Evolutionary conservation across 2,113 vertebrate genomes (phyloP).

Genomic region (Falcunculus frontatus): DNA sequence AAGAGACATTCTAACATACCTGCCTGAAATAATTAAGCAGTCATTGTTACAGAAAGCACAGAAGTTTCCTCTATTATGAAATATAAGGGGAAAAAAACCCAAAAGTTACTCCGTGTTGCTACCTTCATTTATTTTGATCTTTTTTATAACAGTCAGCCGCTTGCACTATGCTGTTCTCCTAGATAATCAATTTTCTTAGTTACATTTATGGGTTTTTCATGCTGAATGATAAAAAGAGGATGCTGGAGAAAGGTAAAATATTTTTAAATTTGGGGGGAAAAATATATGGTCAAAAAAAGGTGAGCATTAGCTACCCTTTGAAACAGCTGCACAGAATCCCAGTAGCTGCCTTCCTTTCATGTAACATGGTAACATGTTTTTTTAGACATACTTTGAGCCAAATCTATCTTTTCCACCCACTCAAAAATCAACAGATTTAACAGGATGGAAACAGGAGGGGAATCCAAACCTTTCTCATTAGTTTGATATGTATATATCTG

Average conservation of each 20-base stretch:
- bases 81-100: rapidly evolving
- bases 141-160: not conserved
- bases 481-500: not conserved
- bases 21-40: not conserved
- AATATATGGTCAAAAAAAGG: not conserved
- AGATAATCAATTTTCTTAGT: not conserved
- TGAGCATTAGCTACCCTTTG: not conserved
- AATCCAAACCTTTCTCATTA: not conserved
- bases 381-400: not conserved
- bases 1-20: not conserved
- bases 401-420: not conserved
- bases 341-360: not conserved
- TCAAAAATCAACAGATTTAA: conserved; percentile 5
- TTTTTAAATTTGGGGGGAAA: not conserved
- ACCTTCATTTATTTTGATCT: not conserved
- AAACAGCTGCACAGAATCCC: not conserved
- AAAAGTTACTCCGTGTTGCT: not conserved
- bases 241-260: not conserved
- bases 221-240: not conserved
- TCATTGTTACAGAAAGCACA: not conserved
- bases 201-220: not conserved
- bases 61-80: not conserved
- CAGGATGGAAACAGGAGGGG: not conserved
- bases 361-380: not conserved
- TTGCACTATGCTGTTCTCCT: not conserved